Percentiles rank a stretch among this genome's conserved stretches.
Evolutionary conservation across 64 coral and sea anemone species (phyloP).

Genomic region (Exaiptasia diaphana): DNA sequence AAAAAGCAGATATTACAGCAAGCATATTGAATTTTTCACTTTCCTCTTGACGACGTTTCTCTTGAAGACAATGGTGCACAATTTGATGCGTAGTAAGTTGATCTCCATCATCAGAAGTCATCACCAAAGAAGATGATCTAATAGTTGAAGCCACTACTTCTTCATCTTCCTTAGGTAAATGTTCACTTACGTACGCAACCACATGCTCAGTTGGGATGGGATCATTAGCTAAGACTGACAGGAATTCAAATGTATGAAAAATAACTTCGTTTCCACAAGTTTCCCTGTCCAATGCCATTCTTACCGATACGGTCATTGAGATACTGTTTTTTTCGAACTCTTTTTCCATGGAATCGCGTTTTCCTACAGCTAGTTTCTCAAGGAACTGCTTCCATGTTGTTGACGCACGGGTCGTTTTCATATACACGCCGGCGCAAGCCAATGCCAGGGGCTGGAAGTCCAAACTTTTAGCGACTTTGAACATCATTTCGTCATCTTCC

Average conservation of each 20-base stretch:
- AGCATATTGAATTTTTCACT: not conserved
- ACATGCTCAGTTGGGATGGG: not conserved
- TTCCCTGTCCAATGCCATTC: not conserved
- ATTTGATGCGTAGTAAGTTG: not conserved
- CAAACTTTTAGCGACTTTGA: not conserved
- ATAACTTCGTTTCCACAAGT: not conserved
- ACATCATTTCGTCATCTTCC: not conserved
- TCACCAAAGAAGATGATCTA: not conserved
- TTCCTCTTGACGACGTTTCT: not conserved
- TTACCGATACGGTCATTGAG: not conserved
- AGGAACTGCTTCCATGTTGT: not conserved
- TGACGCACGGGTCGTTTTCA: not conserved
- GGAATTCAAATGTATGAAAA: not conserved
- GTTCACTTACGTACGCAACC: not conserved
- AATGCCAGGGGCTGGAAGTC: conserved; percentile 6
- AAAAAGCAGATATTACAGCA: not conserved
- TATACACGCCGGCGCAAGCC: conserved; percentile 15
- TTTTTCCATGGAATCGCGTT: not conserved
- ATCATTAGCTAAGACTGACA: not conserved
- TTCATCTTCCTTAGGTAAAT: not conserved
- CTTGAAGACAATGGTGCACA: not conserved
- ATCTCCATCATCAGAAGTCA: not conserved
- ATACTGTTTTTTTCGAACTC: not conserved
- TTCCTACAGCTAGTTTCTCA: not conserved
- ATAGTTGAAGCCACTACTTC: not conserved